Conservation (phyloP, 2,797 vertebrate genomes). For the Buphagus erythrorhynchus region DNA sequence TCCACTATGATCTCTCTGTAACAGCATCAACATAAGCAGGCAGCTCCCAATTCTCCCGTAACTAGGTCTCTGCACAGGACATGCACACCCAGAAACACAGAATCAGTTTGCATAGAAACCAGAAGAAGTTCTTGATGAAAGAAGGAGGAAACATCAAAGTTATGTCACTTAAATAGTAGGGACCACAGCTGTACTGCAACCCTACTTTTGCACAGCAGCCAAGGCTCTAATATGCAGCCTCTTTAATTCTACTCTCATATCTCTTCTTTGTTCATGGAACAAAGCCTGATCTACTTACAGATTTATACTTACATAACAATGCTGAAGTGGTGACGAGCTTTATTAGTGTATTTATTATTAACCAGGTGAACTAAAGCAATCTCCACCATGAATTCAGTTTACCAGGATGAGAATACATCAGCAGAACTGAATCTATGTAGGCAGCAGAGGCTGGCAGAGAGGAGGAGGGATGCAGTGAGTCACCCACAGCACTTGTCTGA, state of each 20-base stretch:
- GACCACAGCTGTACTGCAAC: not conserved
- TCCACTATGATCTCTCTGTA: not conserved
- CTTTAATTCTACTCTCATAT: not conserved
- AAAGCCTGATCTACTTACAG: slow-evolving; percentile 5
- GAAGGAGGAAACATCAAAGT: not conserved
- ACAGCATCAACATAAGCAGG: not conserved
- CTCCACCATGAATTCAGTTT: not conserved
- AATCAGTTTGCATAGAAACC: not conserved
- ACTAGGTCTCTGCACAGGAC: not conserved
- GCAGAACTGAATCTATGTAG: not conserved
- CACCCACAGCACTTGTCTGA: not conserved
- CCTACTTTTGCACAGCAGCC: not conserved
- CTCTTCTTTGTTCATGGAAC: not conserved
- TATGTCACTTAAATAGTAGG: not conserved
- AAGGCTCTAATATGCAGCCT: not conserved
- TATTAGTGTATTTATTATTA: slow-evolving; percentile 19
- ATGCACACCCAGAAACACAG: not conserved
- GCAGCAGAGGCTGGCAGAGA: not conserved
- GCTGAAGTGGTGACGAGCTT: not conserved
- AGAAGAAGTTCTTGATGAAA: not conserved
- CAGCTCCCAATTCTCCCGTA: not conserved
- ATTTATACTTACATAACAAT: not conserved
- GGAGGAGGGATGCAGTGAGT: not conserved
- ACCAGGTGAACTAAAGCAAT: not conserved
- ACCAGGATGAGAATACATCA: not conserved